These are phyloP conservation scores for Tinamus guttatus DNA, from an alignment of 2,113 vertebrate genomes.

Conservation along the genomic window DNA sequence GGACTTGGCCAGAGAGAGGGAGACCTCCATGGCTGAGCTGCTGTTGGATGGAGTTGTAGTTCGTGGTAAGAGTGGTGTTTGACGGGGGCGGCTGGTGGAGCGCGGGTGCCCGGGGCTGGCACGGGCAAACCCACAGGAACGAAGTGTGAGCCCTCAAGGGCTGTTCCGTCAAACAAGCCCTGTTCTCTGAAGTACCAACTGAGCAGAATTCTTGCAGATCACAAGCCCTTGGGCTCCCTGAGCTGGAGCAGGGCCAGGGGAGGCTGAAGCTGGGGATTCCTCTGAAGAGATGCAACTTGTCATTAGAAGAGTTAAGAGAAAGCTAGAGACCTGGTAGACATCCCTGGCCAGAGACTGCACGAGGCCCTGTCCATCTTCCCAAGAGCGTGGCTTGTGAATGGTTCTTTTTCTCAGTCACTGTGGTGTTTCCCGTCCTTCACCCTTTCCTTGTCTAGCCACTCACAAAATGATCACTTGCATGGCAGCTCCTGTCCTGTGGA, in stretches of 20 bases:
- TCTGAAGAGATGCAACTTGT: not conserved
- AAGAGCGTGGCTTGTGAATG: not conserved
- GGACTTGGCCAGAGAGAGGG: not conserved
- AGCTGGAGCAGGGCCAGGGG: not conserved
- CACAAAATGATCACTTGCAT: not conserved
- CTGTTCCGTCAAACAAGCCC: not conserved
- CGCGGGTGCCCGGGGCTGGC: not conserved
- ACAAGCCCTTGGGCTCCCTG: not conserved
- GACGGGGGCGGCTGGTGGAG: not conserved
- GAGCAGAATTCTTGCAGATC: not conserved
- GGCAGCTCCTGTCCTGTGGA: not conserved
- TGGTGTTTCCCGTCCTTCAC: not conserved
- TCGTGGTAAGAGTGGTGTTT: not conserved
- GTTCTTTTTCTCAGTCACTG: not conserved
- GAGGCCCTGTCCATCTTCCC: not conserved
- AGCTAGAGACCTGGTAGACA: not conserved
- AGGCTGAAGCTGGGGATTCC: not conserved
- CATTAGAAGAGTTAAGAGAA: not conserved
- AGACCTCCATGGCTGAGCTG: accelerated
- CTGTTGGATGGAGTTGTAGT: not conserved
- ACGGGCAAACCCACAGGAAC: no score
- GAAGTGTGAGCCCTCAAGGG: not conserved
- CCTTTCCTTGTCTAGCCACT: not conserved
- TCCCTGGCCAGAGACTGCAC: not conserved
- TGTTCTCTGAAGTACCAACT: not conserved